Evolutionary conservation across 2,888 invertebrate genomes (phyloP), one percentile per base, ranked within the genome.

Genomic region (Netelia inedita): DNA sequence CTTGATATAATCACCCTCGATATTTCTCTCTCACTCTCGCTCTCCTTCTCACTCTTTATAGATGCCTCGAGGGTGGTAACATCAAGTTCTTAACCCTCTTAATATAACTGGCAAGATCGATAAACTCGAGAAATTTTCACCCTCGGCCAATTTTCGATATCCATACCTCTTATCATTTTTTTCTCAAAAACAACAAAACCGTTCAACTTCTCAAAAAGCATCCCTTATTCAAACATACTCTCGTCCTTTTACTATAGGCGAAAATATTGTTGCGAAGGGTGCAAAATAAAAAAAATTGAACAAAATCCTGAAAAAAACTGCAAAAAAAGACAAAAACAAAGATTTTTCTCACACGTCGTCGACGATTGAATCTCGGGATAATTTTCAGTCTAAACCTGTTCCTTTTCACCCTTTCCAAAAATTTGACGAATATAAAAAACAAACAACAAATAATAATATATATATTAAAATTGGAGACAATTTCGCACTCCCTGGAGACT

Each of bases 401-500:
- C 35, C 35, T 35, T 28, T 28, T 35, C 6, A 6, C 35, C 6
- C 6, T 0, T 6, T 0, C 35, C 35, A 35, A 35, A 35, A 35
- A 35, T 35, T 35, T 35, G 35, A 35, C 6, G 6, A 41, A 3
- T 16, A 23, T 16, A 23, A 69, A 50, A 28, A 53, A 57, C 6
- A 35, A 73, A 16, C 21, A 28, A 68, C 41, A 35, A 6, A 35
- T 35, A 35, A 35, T 6, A 35, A 28, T 28, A 28, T 28, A 35
- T 35, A 35, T 5, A 35, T 35, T 35, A 6, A 35, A 5, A 35
- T 35, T 6, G 35, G 35, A 75, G 73, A 78, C 79, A 83, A 85
- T 86, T 87, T 88, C 82, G 74, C 83, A 80, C 75, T 76, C 79
- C 81, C 79, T 28, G 43, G 63, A 61, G 53, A 80, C 68, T 72